These are phyloP conservation scores for Drosophila antonietae DNA, from an alignment of 2,888 invertebrate species.

Conservation along the genomic window DNA sequence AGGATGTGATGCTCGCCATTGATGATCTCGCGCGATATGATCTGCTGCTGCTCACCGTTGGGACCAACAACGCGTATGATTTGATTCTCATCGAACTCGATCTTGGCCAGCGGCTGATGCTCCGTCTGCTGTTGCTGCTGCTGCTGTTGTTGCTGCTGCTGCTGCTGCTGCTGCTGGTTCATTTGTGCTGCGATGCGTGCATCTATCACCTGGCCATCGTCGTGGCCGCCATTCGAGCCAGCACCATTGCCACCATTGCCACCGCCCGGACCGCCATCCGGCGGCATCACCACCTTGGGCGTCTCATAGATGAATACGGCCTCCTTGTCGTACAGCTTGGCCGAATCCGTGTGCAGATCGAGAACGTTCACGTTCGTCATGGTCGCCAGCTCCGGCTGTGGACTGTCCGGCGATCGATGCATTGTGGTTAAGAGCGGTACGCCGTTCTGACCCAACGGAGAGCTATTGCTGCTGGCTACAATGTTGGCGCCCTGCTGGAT, in stretches of 20 bases:
- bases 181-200: slow-evolving; percentile 83
- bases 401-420: slow-evolving; percentile 86
- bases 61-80: slow-evolving; percentile 85
- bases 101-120: slow-evolving; percentile 83
- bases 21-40: slow-evolving; percentile 85
- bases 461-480: slow-evolving; percentile 72
- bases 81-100: slow-evolving; percentile 84
- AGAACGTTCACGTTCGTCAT: slow-evolving; percentile 95
- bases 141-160: slow-evolving; percentile 65
- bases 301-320: slow-evolving; percentile 84
- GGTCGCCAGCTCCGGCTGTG: slow-evolving; percentile 91
- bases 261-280: slow-evolving; percentile 49
- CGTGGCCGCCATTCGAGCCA: slow-evolving; percentile 62
- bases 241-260: slow-evolving; percentile 5
- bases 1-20: slow-evolving; percentile 85
- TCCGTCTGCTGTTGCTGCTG: slow-evolving; percentile 56
- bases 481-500: slow-evolving; percentile 74
- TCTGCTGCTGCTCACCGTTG: slow-evolving; percentile 85
- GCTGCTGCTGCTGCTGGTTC: slow-evolving; percentile 45
- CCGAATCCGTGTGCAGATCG: slow-evolving; percentile 86
- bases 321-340: slow-evolving; percentile 84
- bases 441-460: slow-evolving; percentile 80
- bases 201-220: slow-evolving; percentile 83
- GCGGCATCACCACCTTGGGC: slow-evolving; percentile 82
- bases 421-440: slow-evolving; percentile 82